Conservation (phyloP, 2,888 invertebrate genomes). For the Ormyrus pomaceus region DNA sequence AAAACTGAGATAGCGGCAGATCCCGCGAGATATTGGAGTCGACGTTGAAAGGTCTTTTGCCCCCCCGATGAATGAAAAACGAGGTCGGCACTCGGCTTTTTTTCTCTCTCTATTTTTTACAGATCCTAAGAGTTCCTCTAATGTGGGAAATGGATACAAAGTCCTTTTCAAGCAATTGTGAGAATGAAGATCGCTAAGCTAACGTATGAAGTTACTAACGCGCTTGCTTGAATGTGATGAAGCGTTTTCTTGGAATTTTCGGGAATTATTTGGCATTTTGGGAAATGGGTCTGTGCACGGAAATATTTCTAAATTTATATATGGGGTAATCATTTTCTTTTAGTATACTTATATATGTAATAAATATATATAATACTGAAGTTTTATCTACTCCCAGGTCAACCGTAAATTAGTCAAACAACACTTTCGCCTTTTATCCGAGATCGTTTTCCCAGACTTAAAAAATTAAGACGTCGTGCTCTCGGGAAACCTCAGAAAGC, state of each 20-base stretch:
- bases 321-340: no score
- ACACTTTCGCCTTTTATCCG: no score
- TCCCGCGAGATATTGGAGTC: slow-evolving; percentile 57
- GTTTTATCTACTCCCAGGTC: no score
- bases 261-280: neutral
- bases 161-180: slow-evolving; percentile 50
- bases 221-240: slow-evolving; percentile 12
- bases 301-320: no score
- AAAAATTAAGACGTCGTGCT: no score
- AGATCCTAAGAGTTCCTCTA: slow-evolving; percentile 22
- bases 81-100: slow-evolving; percentile 45
- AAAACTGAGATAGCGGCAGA: slow-evolving; percentile 53
- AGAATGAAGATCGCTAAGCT: slow-evolving; percentile 48
- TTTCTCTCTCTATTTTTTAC: slow-evolving; percentile 36
- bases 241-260: slow-evolving; percentile 43
- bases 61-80: slow-evolving; percentile 46
- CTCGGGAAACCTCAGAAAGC: no score
- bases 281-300: no score
- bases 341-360: no score
- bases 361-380: no score
- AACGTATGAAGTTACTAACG: slow-evolving; percentile 55
- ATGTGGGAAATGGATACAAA: slow-evolving; percentile 55
- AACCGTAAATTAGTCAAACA: no score
- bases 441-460: no score
- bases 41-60: slow-evolving; percentile 50